phyloP scores from a whole-genome alignment of 2,888 invertebrate species.

The Hesperia comma region DNA sequence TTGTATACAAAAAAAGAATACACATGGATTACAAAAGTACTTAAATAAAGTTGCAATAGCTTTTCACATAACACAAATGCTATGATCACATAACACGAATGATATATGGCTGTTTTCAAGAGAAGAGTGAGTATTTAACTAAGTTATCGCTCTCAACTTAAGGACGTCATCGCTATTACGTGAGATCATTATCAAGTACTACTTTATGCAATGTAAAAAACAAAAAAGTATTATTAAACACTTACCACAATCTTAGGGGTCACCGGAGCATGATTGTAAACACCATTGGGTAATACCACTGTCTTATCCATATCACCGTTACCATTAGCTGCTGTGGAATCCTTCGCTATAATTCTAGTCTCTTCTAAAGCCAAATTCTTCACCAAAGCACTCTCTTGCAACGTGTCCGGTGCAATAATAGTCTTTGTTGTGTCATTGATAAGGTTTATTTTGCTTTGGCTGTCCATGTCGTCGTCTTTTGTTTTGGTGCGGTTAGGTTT shows the following conservation, averaged over 20 bases:
- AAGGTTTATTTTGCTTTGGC: conserved; percentile 12
- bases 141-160: too few species aligned
- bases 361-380: conserved; percentile 50
- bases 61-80: too few species aligned
- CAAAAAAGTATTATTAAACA: not conserved
- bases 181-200: too few species aligned
- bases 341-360: conserved; percentile 50
- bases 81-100: too few species aligned
- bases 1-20: too few species aligned
- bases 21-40: too few species aligned
- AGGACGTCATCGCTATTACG: too few species aligned
- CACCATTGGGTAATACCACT: conserved; percentile 60
- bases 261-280: conserved; percentile 58
- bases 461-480: not conserved
- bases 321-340: conserved; percentile 44
- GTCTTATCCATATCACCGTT: conserved; percentile 62
- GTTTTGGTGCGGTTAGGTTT: not conserved
- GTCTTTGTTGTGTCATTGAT: conserved; percentile 2
- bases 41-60: too few species aligned
- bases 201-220: not conserved
- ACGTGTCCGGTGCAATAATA: conserved; percentile 2
- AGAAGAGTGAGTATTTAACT: too few species aligned
- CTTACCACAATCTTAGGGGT: conserved; percentile 62
- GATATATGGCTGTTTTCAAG: too few species aligned
- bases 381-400: not conserved